These are phyloP conservation scores for Leucoma salicis DNA, from an alignment of 2,888 invertebrate species.

Conservation along the genomic window DNA sequence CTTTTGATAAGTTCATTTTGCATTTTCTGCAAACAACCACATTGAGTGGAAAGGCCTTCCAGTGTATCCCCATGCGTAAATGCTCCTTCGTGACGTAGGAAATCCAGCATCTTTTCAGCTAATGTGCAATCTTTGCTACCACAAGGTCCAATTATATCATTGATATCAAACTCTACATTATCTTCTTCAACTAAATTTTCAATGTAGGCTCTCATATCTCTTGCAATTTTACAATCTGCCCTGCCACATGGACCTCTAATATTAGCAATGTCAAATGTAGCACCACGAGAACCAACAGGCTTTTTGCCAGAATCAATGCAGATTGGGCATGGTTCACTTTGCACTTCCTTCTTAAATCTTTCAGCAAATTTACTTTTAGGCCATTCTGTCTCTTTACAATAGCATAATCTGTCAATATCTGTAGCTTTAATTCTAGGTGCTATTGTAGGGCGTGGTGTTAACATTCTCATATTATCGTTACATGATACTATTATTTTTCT, in stretches of 20 bases:
- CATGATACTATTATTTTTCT: conserved; percentile 70
- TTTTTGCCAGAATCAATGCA: conserved; percentile 55
- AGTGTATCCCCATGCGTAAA: conserved; percentile 47
- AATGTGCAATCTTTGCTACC: conserved; percentile 68
- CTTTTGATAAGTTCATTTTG: conserved; percentile 48
- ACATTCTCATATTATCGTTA: conserved; percentile 75
- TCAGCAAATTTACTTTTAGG: conserved; percentile 61
- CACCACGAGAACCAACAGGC: conserved; percentile 24
- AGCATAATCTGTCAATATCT: conserved; percentile 69
- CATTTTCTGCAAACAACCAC: conserved; percentile 65
- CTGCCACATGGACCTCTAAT: conserved; percentile 72
- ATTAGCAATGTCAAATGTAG: conserved; percentile 64
- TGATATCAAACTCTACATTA: conserved; percentile 53
- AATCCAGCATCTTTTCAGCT: conserved; percentile 63
- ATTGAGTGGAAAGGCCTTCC: conserved; percentile 68
- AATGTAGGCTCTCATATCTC: conserved; percentile 65
- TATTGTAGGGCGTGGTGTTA: conserved; percentile 67
- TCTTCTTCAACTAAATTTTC: conserved; percentile 69
- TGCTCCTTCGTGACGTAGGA: conserved; percentile 61
- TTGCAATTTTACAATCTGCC: conserved; percentile 69
- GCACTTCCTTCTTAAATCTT: conserved; percentile 57
- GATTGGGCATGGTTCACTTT: conserved; percentile 58
- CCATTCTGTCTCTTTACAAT: conserved; percentile 67
- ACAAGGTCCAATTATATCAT: conserved; percentile 67
- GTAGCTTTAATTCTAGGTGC: conserved; percentile 67